Conservation (phyloP, 2,888 invertebrate species). For the Plebejus argus region DNA sequence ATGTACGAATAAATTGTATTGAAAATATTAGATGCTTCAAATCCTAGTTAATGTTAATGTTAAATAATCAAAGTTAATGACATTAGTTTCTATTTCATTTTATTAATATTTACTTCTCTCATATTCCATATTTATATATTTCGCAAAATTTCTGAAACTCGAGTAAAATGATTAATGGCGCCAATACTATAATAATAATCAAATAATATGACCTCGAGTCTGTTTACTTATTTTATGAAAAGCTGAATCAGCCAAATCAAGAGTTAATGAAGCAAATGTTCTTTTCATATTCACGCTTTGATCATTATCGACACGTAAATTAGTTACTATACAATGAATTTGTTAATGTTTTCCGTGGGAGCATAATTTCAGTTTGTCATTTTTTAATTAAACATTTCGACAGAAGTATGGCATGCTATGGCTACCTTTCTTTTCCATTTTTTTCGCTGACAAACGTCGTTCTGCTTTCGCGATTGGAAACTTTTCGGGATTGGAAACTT, state of each 20-base stretch:
- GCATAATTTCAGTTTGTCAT: not conserved
- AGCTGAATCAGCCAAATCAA: not conserved
- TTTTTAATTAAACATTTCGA: not conserved
- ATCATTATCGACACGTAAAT: not conserved
- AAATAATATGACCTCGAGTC: not conserved
- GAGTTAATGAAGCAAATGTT: not conserved
- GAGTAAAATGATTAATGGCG: not conserved
- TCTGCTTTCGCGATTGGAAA: too few relatives aligned
- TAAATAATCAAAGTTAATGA: too few relatives aligned
- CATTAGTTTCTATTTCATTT: too few relatives aligned
- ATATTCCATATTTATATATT: too few relatives aligned
- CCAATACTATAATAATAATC: slow-evolving; percentile 5
- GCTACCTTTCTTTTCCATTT: too few relatives aligned
- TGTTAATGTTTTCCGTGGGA: not conserved
- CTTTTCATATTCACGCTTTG: not conserved
- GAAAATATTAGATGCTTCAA: too few relatives aligned
- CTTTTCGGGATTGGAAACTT: too few relatives aligned
- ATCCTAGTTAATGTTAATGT: too few relatives aligned
- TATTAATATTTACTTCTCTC: too few relatives aligned
- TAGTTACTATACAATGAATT: not conserved
- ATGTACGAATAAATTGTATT: too few relatives aligned
- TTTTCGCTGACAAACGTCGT: not conserved
- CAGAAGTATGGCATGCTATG: too few relatives aligned
- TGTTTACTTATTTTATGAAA: not conserved
- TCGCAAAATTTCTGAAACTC: too few relatives aligned